Evolutionary conservation across 2,888 invertebrate species (phyloP).

Genomic region (Agriopis leucophaearia): DNA sequence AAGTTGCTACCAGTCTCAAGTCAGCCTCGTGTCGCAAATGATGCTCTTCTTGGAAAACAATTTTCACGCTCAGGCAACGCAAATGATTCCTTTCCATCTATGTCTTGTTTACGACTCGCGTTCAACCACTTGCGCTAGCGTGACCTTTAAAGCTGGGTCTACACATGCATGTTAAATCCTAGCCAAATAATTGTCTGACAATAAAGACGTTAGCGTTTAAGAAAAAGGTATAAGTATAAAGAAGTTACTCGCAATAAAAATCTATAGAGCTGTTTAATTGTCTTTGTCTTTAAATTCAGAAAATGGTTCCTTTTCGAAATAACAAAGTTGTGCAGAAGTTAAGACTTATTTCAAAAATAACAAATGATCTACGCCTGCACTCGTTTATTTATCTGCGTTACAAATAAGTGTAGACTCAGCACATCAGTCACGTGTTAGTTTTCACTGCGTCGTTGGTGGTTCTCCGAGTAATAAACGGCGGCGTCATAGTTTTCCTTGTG

Average conservation of each 20-base stretch:
- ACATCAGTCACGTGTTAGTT: constrained; percentile 58
- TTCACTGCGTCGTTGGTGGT: constrained; percentile 61
- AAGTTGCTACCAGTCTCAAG: background rate
- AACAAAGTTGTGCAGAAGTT: background rate
- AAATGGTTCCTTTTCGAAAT: background rate
- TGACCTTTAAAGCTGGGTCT: constrained; percentile 54
- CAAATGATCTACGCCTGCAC: background rate
- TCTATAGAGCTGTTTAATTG: no score
- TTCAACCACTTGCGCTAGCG: constrained; percentile 32
- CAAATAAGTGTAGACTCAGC: constrained; percentile 10
- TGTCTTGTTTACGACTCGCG: constrained; percentile 50
- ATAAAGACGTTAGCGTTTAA: background rate
- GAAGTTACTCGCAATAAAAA: no score
- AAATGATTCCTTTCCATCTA: constrained; percentile 52
- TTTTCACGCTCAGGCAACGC: constrained; percentile 50
- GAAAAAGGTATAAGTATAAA: background rate
- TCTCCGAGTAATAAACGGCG: constrained; percentile 58
- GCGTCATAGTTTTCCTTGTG: constrained; percentile 61
- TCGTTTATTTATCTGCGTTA: constrained; percentile 1
- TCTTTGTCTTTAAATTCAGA: background rate
- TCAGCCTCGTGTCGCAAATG: constrained; percentile 18
- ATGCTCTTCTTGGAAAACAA: constrained; percentile 46
- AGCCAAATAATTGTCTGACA: background rate
- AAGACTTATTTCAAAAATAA: background rate
- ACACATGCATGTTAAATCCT: constrained; percentile 7